Base-by-base conservation (phyloP, 2,797 vertebrate species). In the Oceanodroma leucorhoa region DNA sequence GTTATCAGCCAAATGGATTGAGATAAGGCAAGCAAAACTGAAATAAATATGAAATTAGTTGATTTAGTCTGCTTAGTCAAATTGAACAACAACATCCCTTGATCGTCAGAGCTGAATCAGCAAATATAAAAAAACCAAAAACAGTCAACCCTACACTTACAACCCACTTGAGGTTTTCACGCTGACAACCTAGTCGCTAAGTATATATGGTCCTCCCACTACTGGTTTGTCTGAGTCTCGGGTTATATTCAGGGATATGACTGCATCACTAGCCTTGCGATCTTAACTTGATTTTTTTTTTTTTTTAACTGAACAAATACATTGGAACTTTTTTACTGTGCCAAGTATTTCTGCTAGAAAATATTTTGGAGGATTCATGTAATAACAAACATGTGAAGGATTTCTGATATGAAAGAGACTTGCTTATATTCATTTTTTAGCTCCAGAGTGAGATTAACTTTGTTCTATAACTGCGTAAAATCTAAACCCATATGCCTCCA, bases 131-230 rank as follows among this genome's bases (percentile, higher is more conserved):
- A 96, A 90, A 45, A 46, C 69, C 93, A 62, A 95, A 95, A 91
- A 92, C 29, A 77, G 85, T 87, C 97, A 97, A 97, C 98, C 97
- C 97, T 98, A 82, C 96, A 97, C 89, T 98, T 98, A 97, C 77
- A 97, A 94, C 97, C 97, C 97, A 97, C 97, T 97, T 97, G 97
- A 98, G 98, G 98, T 97, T 98, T 98, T 94, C 92, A 96, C 1
- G 26, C 95, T 89, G 95, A 97, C 97, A 97, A 90, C 89, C 91
- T 55, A 91, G 95, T 97, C 81, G 34, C 97, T 97, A 97, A 98
- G 97, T 97, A 97, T 97, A 98, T 97, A 96, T 70, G 78, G 93
- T 94, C 97, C 94, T 97, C 97, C 98, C 96, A 98, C 98, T 93
- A n/a, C 91, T 96, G 96, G 97, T 97, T 97, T 97, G 96, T 97